Evolutionary conservation across 2,888 invertebrate genomes (phyloP), one percentile per base, ranked within the genome.

Genomic region (Drosophila mimica): DNA sequence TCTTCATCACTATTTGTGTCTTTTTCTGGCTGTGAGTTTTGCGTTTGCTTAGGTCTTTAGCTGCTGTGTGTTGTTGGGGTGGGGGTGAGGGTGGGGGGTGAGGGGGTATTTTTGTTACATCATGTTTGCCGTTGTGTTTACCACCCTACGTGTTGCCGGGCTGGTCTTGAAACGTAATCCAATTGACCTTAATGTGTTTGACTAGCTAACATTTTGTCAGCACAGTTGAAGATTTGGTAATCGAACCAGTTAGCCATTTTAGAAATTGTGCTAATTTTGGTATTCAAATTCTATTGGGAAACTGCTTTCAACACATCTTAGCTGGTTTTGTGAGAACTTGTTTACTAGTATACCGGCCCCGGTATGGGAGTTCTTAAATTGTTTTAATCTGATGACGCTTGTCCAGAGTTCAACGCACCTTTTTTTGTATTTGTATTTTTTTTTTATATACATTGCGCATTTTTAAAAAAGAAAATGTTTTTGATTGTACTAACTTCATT

Each of bases 1-100:
- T 30, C 57, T 31, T 40, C 28, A 8, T 20, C 56, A 6, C 8
- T 30, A n/a, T 40, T 8, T 30, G 11, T 40, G 34, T 17, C 6
- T 53, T 13, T 25, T 15, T 36, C 17, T n/a, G 57, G 9, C 20
- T 30, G 56, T 20, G 30, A 15, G 15, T 43, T 34, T 58, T 49
- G 34, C 53, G 84, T 78, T 83, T 87, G 78, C 71, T 76, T 74
- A 81, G 69, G 76, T 80, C 78, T 86, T 82, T 76, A 74, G 79
- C 81, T 81, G 61, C 15, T 28, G 28, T 34, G 25, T 34, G 20
- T 20, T 54, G 34, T 36, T 25, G 25, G 2, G 2, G 51, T 11
- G 17, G 8, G 25, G 25, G 2, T 25, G 25, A 2, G 15, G 33
- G 53, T 4, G 20, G 8, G 4, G 13, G 3, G 15, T 2, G 25